A percentile compares a stretch with the other conserved stretches of the same genome.
Evolutionary conservation across 2,797 vertebrate genomes (phyloP).

Genomic region (Cyprinodon diabolis): DNA sequence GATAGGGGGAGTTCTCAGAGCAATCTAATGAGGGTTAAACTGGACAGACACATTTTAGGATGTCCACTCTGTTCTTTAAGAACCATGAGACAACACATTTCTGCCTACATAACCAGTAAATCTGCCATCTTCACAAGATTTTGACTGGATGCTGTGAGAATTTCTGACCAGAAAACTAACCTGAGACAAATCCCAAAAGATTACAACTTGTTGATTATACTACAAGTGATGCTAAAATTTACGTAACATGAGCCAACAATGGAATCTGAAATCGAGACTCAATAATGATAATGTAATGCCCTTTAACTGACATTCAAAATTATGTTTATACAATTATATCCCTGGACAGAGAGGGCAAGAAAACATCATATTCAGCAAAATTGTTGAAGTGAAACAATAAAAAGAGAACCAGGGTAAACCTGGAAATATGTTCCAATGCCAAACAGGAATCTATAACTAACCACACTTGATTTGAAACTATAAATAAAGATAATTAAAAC

Average conservation of each 20-base stretch:
- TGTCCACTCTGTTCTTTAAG: conserved; percentile 27
- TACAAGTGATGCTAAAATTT: conserved; percentile 23
- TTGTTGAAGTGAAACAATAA: conserved; percentile 54
- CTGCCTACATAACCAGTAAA: conserved; percentile 14
- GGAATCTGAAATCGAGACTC: conserved; percentile 29
- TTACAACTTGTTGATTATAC: conserved; percentile 24
- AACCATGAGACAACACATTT: conserved; percentile 23
- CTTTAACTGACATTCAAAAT: conserved; percentile 60
- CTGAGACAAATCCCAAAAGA: conserved; percentile 26
- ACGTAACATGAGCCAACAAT: conserved; percentile 12
- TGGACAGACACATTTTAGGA: conserved; percentile 41
- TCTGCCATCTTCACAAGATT: conserved; percentile 26
- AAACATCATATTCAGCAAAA: conserved; percentile 47
- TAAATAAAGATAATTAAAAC: conserved; percentile 68
- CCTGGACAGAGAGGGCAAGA: background rate
- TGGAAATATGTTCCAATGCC: conserved; percentile 63
- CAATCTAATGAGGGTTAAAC: conserved; percentile 36
- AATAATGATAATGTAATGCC: conserved; percentile 66
- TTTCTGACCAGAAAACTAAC: conserved; percentile 8
- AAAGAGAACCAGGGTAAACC: conserved; percentile 68
- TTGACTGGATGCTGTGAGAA: conserved; percentile 26
- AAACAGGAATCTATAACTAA: conserved; percentile 63
- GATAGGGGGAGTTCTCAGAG: conserved; percentile 59
- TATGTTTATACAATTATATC: conserved; percentile 38
- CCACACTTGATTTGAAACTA: conserved; percentile 69